phyloP scores from a whole-genome alignment of 2,888 invertebrate species.

The Plagiodera versicolora region DNA sequence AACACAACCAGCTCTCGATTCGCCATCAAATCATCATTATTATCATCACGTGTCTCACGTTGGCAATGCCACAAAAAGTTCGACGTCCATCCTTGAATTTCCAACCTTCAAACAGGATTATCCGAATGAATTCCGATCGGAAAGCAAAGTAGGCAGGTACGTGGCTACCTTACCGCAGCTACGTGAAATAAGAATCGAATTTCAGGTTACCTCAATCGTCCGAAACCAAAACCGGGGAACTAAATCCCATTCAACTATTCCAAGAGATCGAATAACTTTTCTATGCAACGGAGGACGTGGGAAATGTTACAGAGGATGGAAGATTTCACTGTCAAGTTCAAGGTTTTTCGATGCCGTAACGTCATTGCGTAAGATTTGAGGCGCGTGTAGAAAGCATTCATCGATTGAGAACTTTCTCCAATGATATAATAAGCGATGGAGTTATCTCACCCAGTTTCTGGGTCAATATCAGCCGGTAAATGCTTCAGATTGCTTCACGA shows the following conservation, averaged over 20 bases:
- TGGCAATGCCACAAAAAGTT: background rate
- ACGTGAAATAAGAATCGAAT: background rate
- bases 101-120: background rate
- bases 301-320: constrained; percentile 5
- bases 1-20: background rate
- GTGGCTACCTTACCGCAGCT: too few relatives aligned
- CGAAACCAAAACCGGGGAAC: too few relatives aligned
- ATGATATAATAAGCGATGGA: constrained; percentile 35
- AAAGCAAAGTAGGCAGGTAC: too few relatives aligned
- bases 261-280: background rate
- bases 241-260: background rate
- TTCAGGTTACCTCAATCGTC: background rate
- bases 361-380: constrained; percentile 26
- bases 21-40: background rate
- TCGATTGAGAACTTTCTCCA: constrained; percentile 37
- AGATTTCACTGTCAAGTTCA: constrained; percentile 18
- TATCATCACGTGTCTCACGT: background rate
- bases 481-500: background rate
- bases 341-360: constrained; percentile 13
- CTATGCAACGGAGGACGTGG: background rate
- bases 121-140: background rate
- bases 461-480: constrained; percentile 40
- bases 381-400: constrained; percentile 34
- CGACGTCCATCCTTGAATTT: background rate
- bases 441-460: constrained; percentile 42